Percentiles rank a stretch among this genome's conserved stretches.
Evolutionary conservation across 2,888 invertebrate genomes (phyloP).

Genomic region (Gymnoscelis rufifasciata): DNA sequence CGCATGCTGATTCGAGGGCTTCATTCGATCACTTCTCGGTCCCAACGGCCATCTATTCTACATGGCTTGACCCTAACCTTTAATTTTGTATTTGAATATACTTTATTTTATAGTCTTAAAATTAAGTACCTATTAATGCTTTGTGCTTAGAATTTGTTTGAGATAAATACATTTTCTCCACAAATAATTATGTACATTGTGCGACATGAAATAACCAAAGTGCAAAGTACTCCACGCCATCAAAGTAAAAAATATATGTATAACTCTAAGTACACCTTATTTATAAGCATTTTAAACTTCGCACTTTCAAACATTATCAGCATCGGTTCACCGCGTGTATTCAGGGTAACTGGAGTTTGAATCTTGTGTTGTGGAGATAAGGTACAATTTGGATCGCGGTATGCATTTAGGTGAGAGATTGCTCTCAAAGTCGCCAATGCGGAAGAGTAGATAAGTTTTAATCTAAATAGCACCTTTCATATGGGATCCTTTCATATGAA

Average conservation of each 20-base stretch:
- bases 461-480: conserved; percentile 65
- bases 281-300: conserved; percentile 41
- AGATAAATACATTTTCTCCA: too few relatives aligned
- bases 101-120: too few relatives aligned
- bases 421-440: conserved; percentile 25
- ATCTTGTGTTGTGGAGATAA: conserved; percentile 37
- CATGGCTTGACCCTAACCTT: too few relatives aligned
- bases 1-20: too few relatives aligned
- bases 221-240: too few relatives aligned
- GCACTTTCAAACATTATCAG: conserved; percentile 53
- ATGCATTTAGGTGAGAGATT: conserved; percentile 7
- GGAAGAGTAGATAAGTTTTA: conserved; percentile 62
- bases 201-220: too few relatives aligned
- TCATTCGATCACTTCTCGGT: too few relatives aligned
- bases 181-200: too few relatives aligned
- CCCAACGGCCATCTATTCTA: too few relatives aligned
- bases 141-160: too few relatives aligned
- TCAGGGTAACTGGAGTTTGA: conserved; percentile 47
- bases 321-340: conserved; percentile 60
- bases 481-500: conserved; percentile 10
- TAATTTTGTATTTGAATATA: too few relatives aligned
- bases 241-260: not conserved
- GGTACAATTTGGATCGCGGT: conserved; percentile 40
- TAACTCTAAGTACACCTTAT: not conserved
- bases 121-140: too few relatives aligned